Base-by-base conservation (phyloP, 2,888 invertebrate genomes). In the Pseudeuparius sepicola region DNA sequence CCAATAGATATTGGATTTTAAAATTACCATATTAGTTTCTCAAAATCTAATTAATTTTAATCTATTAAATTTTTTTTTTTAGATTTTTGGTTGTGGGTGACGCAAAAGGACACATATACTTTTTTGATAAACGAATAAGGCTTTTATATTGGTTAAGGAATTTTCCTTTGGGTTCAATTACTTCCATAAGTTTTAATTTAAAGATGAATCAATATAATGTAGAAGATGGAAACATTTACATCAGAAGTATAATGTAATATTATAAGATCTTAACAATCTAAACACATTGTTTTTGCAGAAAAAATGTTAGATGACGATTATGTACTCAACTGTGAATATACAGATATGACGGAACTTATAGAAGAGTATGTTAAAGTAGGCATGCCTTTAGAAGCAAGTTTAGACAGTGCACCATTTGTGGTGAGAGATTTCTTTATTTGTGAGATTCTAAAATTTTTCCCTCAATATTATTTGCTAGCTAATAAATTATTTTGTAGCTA, bases 81-180 rank as follows among this genome's bases (percentile, higher is more conserved):
- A 57, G 59, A 11, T 33, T 53, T 17, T 14, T 60, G 28, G 67
- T 69, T 15, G 70, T 69, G 1, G 75, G 73, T 7, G 73, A 71
- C 49, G 55, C 53, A 9, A 44, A 35, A 1, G 77, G 76, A 0
- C 61, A 68, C 27, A 63, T 78, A 27, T 64, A 61, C 44, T 75
- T 78, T 53, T 76, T 73, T 50, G 73, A 76, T 43, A 57, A 61
- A 25, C 64, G 69, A 44, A 51, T 76, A 46, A 67, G 64, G 49
- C 57, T 77, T 32, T 45, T 77, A 29, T 73, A 71, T 54, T 73
- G 73, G 71, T 61, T 68, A 36, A 61, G 66, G 23, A 64, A 66
- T 5, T 65, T 65, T 41, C 52, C 56, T 3, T 56, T 71, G 12
- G 67, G 67, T 47, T 54, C 57, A 25, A 64, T 73, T 29, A 59